phyloP scores from a whole-genome alignment of 1,140 invertebrate species.

The Drosophila arizonae region DNA sequence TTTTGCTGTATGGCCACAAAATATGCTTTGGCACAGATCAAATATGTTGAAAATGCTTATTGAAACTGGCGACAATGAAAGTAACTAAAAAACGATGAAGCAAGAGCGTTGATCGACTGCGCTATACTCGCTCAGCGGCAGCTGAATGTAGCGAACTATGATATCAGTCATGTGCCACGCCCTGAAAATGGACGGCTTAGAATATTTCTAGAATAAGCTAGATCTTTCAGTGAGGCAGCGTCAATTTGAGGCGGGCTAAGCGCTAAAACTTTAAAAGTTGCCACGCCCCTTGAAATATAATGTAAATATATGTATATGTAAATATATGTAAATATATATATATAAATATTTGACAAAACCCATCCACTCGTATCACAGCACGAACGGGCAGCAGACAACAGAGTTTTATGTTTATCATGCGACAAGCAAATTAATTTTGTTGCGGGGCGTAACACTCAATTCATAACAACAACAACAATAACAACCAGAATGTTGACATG shows the following conservation, averaged over 20 bases:
- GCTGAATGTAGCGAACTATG: no score
- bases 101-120: constrained; percentile 5
- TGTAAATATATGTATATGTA: no score
- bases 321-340: no score
- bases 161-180: no score
- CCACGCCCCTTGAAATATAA: no score
- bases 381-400: neutral
- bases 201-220: no score
- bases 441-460: constrained; percentile 25
- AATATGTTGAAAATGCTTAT: constrained; percentile 44
- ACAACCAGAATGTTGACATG: constrained; percentile 25
- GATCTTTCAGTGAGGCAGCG: no score
- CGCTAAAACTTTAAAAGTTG: no score
- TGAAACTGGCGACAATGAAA: constrained; percentile 27
- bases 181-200: no score
- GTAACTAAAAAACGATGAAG: no score
- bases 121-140: neutral
- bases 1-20: constrained; percentile 25
- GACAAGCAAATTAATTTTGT: constrained; percentile 40
- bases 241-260: no score
- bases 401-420: constrained; percentile 41
- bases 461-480: constrained; percentile 11
- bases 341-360: no score
- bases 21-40: constrained; percentile 40
- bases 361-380: neutral